Evolutionary conservation across 2,888 invertebrate species (phyloP).

Genomic region (Parelbella ahira): DNA sequence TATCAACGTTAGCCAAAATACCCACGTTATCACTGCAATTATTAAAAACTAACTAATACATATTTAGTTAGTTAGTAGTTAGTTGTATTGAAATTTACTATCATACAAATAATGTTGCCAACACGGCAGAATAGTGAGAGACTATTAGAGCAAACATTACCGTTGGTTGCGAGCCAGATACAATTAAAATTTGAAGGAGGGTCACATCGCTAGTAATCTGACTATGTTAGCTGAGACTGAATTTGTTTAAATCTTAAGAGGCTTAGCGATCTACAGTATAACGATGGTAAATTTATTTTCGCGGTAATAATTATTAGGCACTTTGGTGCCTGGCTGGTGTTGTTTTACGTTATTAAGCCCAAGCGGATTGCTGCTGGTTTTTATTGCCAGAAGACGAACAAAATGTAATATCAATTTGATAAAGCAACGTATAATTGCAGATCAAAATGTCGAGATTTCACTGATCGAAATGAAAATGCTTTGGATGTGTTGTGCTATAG

Average conservation of each 20-base stretch:
- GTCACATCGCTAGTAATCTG: not conserved
- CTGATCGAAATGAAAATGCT: too few species aligned
- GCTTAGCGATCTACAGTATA: not conserved
- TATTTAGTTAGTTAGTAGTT: too few species aligned
- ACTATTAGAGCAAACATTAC: not conserved
- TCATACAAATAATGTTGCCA: not conserved
- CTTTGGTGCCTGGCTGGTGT: not conserved
- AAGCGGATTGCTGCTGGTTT: too few species aligned
- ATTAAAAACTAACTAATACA: too few species aligned
- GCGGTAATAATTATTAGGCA: not conserved
- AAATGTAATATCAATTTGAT: too few species aligned
- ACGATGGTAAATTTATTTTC: not conserved
- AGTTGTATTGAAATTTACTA: too few species aligned
- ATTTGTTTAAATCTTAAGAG: not conserved
- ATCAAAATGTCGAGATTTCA: too few species aligned
- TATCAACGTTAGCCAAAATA: too few species aligned
- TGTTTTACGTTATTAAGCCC: not conserved
- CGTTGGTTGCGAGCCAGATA: constrained; percentile 3
- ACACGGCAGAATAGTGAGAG: constrained; percentile 1
- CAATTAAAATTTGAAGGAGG: constrained; percentile 4
- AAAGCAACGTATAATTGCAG: too few species aligned
- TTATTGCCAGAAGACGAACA: too few species aligned
- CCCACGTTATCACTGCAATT: too few species aligned
- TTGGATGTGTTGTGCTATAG: too few species aligned
- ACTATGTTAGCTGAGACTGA: not conserved